Evolutionary conservation across 2,797 vertebrate genomes (phyloP).

Genomic region (Phataginus tricuspis): DNA sequence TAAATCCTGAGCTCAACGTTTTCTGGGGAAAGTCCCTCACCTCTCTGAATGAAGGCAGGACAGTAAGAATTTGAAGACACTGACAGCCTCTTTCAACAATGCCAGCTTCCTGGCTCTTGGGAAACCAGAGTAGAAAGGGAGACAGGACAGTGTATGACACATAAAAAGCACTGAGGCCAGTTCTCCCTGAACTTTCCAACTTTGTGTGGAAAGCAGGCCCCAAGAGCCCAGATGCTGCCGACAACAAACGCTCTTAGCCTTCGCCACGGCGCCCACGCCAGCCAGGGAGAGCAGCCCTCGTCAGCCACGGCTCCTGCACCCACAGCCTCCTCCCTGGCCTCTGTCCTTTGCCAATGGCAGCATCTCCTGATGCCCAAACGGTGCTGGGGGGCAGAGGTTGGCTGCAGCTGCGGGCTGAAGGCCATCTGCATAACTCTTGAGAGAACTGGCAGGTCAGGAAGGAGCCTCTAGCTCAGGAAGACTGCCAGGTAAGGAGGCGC

Average conservation of each 20-base stretch:
- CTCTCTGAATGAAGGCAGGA: background rate
- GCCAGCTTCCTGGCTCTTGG: background rate
- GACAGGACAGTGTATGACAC: accelerated
- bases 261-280: accelerated
- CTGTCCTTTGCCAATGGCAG: background rate
- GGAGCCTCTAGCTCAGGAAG: constrained; percentile 70
- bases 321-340: background rate
- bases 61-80: background rate
- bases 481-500: constrained; percentile 73
- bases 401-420: constrained; percentile 59
- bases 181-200: background rate
- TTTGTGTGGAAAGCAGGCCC: background rate
- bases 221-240: background rate
- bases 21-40: too few relatives aligned
- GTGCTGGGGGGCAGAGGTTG: background rate
- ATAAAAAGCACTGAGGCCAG: accelerated
- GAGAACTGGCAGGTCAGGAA: constrained; percentile 75
- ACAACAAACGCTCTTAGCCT: background rate
- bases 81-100: background rate
- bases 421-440: constrained; percentile 71
- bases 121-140: background rate
- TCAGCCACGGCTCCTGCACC: too few relatives aligned
- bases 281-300: background rate
- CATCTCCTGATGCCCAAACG: background rate
- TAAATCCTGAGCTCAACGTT: background rate